Base-by-base conservation (phyloP, 2,888 invertebrate genomes). In the Nipponacmea schrenckii region DNA sequence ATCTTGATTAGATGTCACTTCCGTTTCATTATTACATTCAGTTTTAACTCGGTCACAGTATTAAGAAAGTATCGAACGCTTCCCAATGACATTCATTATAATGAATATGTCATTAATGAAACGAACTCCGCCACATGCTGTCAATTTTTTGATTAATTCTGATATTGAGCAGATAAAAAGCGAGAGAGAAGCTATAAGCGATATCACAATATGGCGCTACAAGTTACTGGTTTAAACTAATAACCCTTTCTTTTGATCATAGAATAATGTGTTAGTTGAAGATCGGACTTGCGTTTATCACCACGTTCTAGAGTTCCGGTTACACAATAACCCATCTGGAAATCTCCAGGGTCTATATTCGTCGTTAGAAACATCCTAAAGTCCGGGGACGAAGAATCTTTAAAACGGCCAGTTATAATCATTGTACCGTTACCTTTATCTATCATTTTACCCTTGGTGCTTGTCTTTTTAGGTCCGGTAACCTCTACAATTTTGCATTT, bases 281-380 rank as follows among this genome's bases (percentile, higher is more conserved):
- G 94, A 86, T 92, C 91, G 89, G 94, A 94, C 81, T 93, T 92
- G 86, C 93, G 92, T 80, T 93, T 93, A 70, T 85, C 77, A 80
- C 95, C 95, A 24, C 95, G 91, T 88, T 95, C 95, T 85, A 95
- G 91, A 15, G 94, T 94, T 15, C 95, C 95, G 0, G 95, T 95
- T 92, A 95, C 94, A 86, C 94, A 94, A 91, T 95, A 95, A 67
- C 95, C 95, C 93, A 94, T 94, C 90, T 95, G 94, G 91, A 94
- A 95, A 90, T 95, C 95, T 68, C 94, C 93, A 84, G 93, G 93
- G 65, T 94, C 93, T 84, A 95, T 94, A 90, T 94, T 94, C 74
- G 94, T 94, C 74, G 94, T 95, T 86, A 95, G 92, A 90, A 93
- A 93, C 87, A 95, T 90, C 68, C 81, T 78, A 76, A 88, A 88